Evolutionary conservation across 1,140 invertebrate genomes (phyloP), one percentile per base, ranked within the genome.

Genomic region (Bombus confusus): DNA sequence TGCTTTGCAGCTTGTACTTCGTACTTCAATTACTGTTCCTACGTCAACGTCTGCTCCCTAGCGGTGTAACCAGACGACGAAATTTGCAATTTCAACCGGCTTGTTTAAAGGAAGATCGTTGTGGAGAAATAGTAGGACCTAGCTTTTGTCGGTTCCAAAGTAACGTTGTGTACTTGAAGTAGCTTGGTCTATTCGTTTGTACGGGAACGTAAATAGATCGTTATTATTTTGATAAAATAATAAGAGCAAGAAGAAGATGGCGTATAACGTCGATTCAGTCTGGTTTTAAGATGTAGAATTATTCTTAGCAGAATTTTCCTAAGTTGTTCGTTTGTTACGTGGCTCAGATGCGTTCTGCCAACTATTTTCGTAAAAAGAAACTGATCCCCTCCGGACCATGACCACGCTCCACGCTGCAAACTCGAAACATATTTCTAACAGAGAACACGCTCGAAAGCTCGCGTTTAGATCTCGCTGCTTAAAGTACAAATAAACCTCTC

Each of bases 301-400:
- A 22, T 72, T 13, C 25, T 3, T n/a, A 15, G 72, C 37, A 47
- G 4, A 74, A 74, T 74, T 74, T 52, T 52, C 73, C n/a, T 18
- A 25, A 52, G n/a, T 74, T 52, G 8, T 74, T 39, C 72, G 12
- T 52, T 52, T 47, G 28, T 73, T 43, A 34, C 18, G 18, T 25
- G 73, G 41, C 73, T 74, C 73, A 74, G 73, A 74, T 74, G 73
- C 31, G 43, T 52, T 34, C 41, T 18, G 10, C 25, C 12, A 34
- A 31, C n/a, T 31, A 68, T 68, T 34, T 22, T 25, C 22, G 22
- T 13, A n/a, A 13, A 71, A 4, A 39, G 37, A 25, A 69, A 18
- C 22, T 39, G 18, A 39, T 13, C 34, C 31, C 0, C 41, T n/a
- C 0, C 18, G 15, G 43, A 52, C 31, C 43, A 22, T 47, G 39